Evolutionary conservation across 1,140 invertebrate genomes (phyloP).

Genomic region (Melipona quadrifasciata): DNA sequence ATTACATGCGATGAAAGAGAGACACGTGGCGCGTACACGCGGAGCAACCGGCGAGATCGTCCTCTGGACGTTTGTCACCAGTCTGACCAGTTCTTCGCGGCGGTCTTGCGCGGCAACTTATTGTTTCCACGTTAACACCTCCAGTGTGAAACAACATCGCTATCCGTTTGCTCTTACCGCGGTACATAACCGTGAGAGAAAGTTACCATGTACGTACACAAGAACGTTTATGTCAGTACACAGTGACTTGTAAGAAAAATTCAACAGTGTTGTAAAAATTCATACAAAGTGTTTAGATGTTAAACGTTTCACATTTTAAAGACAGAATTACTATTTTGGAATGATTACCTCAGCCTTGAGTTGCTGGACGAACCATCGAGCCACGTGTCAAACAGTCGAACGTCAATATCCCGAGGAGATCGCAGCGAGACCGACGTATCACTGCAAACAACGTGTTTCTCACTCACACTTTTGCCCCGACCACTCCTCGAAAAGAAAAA

Average conservation of each 20-base stretch:
- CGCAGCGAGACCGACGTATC: background rate
- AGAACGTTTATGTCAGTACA: background rate
- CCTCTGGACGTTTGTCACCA: background rate
- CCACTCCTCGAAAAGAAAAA: background rate
- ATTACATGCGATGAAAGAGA: conserved; percentile 13
- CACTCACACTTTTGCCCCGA: conserved; percentile 43
- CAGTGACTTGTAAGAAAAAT: background rate
- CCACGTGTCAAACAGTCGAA: background rate
- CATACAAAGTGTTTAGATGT: fast-evolving
- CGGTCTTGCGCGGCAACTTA: background rate
- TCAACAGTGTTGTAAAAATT: too few species aligned
- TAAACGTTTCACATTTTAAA: too few species aligned
- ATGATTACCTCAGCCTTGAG: conserved; percentile 1
- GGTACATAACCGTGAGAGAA: background rate
- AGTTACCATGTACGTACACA: too few species aligned
- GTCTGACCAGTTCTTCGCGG: background rate
- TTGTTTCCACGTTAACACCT: background rate
- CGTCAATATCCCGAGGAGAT: background rate
- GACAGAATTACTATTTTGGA: background rate
- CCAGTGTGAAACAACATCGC: background rate
- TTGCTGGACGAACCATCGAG: background rate
- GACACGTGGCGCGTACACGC: conserved; percentile 45
- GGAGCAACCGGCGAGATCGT: background rate
- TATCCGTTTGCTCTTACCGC: background rate
- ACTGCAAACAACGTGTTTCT: conserved; percentile 13